Base-by-base conservation (phyloP, 2,888 invertebrate species). In the Brenthis daphne region DNA sequence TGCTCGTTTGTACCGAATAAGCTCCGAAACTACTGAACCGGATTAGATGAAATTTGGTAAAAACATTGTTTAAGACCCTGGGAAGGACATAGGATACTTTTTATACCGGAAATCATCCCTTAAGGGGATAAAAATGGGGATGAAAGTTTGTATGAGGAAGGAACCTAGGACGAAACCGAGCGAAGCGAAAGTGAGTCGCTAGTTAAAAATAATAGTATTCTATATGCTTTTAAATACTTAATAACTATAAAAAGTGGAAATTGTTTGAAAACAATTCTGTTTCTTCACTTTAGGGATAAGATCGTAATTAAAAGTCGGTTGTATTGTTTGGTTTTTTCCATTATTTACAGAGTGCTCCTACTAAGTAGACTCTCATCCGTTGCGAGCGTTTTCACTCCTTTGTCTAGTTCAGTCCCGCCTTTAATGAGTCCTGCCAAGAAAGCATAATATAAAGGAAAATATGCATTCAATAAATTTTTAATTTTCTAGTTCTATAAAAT, bases 281-380 rank as follows among this genome's bases (percentile, higher is more conserved):
- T 29, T 60, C 29, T 60, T 29, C 33, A 29, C 50, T 29, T 50
- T 50, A 33, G 29, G 16, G 16, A 63, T 68, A 63, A 48, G 51
- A 65, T 16, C 58, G 60, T 60, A 67, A 71, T 69, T 69, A 65
- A 71, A 69, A 57, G 64, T 50, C 64, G 47, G 56, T 66, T 48
- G 60, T 61, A 56, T 71, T 71, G 64, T 73, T 65, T 65, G 53
- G 63, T 53, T 65, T 68, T 68, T 68, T 68, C 63, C 67, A 72
- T 70, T 73, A 71, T 71, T 71, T 65, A 64, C 58, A 53, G 61
- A 69, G 43, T 56, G 65, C 55, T 58, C 43, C 63, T 63, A 50
- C 24, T 68, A 68, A 68, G 69, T 65, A 61, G 63, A 64, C 37
- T 48, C 54, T 68, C 55, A 51, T 58, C 57, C 51, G 61, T 65